Conservation (phyloP, 2,113 vertebrate species). For the Neotoma lepida region DNA sequence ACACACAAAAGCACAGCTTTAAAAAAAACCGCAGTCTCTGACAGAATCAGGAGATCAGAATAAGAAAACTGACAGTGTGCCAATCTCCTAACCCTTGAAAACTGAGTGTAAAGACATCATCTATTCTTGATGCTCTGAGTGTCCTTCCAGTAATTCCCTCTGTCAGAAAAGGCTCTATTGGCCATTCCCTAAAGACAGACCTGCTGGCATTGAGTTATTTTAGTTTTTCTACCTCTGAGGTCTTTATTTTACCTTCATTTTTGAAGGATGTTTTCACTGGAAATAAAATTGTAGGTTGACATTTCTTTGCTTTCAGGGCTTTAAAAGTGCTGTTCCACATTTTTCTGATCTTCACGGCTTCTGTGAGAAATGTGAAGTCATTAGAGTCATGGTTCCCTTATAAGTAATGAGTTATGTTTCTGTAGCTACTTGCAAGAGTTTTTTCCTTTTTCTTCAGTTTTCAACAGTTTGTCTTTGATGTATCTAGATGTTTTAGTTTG, state of each 20-base stretch:
- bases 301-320: neutral
- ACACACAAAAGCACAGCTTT: neutral
- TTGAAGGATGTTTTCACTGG: conserved; percentile 18
- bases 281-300: neutral
- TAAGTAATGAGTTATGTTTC: neutral
- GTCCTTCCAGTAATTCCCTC: neutral
- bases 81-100: conserved; percentile 23
- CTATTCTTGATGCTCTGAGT: neutral
- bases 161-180: neutral
- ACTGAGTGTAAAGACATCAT: neutral
- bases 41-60: neutral
- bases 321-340: neutral
- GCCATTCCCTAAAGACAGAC: neutral
- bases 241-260: conserved; percentile 7
- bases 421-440: neutral
- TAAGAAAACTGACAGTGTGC: neutral
- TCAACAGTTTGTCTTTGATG: neutral
- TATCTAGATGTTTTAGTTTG: neutral
- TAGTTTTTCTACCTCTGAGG: conserved; percentile 18
- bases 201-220: conserved; percentile 7
- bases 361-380: neutral
- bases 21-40: neutral
- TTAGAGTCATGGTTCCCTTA: neutral
- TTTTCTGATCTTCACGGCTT: neutral
- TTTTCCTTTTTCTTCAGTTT: neutral